Base-by-base conservation (phyloP, 2,113 vertebrate genomes). In the Cebidichthys violaceus region DNA sequence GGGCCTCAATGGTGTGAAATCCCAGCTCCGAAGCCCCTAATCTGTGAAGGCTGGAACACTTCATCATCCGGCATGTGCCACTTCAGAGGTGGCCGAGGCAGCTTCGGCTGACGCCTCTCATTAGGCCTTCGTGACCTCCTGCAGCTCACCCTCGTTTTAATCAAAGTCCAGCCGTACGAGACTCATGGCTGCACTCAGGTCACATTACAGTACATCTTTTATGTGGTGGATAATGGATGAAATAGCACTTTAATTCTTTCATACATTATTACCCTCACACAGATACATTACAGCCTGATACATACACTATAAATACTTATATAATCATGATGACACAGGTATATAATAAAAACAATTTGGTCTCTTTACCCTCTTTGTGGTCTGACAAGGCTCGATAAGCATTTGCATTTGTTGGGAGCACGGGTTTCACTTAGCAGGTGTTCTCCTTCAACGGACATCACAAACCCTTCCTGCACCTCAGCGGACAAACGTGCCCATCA, bases 21-120 rank as follows among this genome's bases (percentile, higher is more conserved):
- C 75, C 74, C 81, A 77, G 85, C 69, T 61, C 50, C 29, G 72
- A 87, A 90, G 60, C 66, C 79, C 73, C 82, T 90, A 88, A 90
- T 90, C 77, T 87, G 60, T 17, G 33, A 60, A 65, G 70, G 29
- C 9, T 77, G 81, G 78, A 85, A 82, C 70, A 41, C 60, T 79
- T 82, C 65, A 91, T 82, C 78, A 85, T 66, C 57, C 59, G 66
- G 27, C 61, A 52, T 29, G 31, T 64, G 77, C 85, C 85, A 87
- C 80, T 84, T 85, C 70, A 79, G 69, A 85, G 67, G 82, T 22
- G 64, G 27, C 79, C 27, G 9, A 72, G 37, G 59, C 35, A 17
- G 43, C 74, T 71, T 83, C 65, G 50, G 61, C 71, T 70, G 67
- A 75, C 67, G 69, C 60, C 82, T 88, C 64, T 87, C 86, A 88